Evolutionary conservation across 2,113 vertebrate species (phyloP).

Genomic region (Neomonachus schauinslandi): DNA sequence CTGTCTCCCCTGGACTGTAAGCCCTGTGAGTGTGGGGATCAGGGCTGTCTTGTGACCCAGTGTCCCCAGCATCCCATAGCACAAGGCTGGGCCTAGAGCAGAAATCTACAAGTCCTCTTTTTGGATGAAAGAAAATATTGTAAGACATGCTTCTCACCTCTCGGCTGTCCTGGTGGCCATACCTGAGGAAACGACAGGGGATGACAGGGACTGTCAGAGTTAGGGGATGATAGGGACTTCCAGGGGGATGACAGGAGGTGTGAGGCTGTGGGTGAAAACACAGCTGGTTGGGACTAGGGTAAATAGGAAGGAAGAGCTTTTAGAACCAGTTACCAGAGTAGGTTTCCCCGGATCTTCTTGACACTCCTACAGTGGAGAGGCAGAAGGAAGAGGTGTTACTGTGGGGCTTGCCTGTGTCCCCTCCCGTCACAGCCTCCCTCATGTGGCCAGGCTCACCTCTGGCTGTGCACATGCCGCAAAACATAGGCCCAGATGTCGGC

Average conservation of each 20-base stretch:
- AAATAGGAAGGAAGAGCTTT: neutral
- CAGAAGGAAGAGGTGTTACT: neutral
- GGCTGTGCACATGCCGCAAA: constrained; percentile 74
- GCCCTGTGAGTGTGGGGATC: neutral
- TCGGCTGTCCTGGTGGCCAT: constrained; percentile 75
- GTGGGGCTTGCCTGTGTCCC: neutral
- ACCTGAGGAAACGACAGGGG: constrained; percentile 78
- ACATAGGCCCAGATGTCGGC: constrained; percentile 83
- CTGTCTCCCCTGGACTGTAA: neutral
- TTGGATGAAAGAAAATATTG: constrained; percentile 3
- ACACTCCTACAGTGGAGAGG: constrained; percentile 72
- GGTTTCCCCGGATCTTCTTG: constrained; percentile 81
- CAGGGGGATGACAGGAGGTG: neutral
- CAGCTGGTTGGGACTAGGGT: neutral
- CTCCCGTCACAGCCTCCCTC: neutral
- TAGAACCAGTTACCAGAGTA: constrained; percentile 81
- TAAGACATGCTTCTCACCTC: constrained; percentile 74
- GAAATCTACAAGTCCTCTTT: constrained; percentile 3
- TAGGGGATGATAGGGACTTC: constrained; percentile 28
- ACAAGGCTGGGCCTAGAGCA: neutral
- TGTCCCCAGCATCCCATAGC: neutral
- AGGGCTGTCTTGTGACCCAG: neutral
- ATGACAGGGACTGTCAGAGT: neutral
- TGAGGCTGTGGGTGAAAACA: neutral
- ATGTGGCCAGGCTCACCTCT: constrained; percentile 75